Evolutionary conservation across 1,140 invertebrate genomes (phyloP).

Genomic region (Acromyrmex echinatior): DNA sequence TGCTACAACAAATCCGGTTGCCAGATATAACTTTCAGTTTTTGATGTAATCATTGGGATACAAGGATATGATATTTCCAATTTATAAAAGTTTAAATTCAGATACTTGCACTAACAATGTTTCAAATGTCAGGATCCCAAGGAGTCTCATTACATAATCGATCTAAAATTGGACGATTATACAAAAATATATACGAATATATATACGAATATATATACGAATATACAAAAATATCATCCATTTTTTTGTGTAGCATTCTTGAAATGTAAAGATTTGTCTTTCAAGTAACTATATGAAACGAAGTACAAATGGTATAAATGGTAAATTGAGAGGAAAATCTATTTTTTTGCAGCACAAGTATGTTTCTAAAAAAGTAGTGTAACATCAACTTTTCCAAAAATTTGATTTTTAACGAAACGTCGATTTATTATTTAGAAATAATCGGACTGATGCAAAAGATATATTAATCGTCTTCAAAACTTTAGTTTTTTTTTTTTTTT

Average conservation of each 20-base stretch:
- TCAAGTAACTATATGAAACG: not conserved
- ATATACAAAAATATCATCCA: not conserved
- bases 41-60: not conserved
- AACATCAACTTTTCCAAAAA: not conserved
- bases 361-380: not conserved
- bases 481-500: not conserved
- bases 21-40: not conserved
- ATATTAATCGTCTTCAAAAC: not conserved
- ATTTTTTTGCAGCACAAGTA: not conserved
- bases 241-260: not conserved
- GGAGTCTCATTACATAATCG: constrained; percentile 38
- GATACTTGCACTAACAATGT: not conserved
- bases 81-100: not conserved
- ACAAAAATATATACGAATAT: not conserved
- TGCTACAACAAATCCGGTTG: not conserved
- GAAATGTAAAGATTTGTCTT: constrained; percentile 1
- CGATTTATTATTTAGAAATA: not conserved
- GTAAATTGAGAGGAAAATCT: not conserved
- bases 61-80: not conserved
- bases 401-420: not conserved
- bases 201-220: too few relatives aligned
- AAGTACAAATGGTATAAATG: not conserved
- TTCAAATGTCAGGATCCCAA: not conserved
- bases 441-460: not conserved
- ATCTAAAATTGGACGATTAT: constrained; percentile 18